These are phyloP conservation scores for Leucania comma DNA, from an alignment of 2,888 invertebrate genomes.

Conservation along the genomic window DNA sequence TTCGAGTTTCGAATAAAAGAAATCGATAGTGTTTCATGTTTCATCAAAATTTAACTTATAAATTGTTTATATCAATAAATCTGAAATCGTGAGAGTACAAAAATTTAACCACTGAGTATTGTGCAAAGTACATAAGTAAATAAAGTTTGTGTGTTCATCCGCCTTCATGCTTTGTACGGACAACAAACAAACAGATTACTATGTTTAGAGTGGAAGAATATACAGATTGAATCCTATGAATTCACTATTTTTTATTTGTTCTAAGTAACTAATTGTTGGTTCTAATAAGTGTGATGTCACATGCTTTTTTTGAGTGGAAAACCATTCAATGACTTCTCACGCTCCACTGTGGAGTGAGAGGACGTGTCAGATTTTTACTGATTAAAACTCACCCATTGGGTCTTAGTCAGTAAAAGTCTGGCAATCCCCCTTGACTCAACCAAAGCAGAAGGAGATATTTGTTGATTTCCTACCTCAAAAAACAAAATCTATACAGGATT, in stretches of 20 bases:
- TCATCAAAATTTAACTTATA: too few relatives aligned
- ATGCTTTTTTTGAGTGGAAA: too few relatives aligned
- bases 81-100: slow-evolving; percentile 20
- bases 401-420: too few relatives aligned
- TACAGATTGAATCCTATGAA: neutral
- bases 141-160: slow-evolving; percentile 15
- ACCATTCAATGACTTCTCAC: too few relatives aligned
- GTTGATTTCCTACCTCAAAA: too few relatives aligned
- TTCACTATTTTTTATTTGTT: slow-evolving; percentile 13
- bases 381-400: too few relatives aligned
- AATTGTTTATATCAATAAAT: neutral
- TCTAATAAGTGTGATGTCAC: neutral
- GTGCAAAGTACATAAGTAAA: slow-evolving; percentile 27
- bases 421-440: too few relatives aligned
- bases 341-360: too few relatives aligned
- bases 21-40: too few relatives aligned
- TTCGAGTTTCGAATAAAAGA: too few relatives aligned
- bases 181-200: slow-evolving; percentile 34
- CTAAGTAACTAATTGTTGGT: neutral
- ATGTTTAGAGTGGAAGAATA: slow-evolving; percentile 54
- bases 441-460: neutral
- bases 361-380: too few relatives aligned
- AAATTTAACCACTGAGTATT: slow-evolving; percentile 2
- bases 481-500: too few relatives aligned
- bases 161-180: slow-evolving; percentile 11